Conservation (phyloP, 2,888 invertebrate genomes). For the Artemia sinica region DNA sequence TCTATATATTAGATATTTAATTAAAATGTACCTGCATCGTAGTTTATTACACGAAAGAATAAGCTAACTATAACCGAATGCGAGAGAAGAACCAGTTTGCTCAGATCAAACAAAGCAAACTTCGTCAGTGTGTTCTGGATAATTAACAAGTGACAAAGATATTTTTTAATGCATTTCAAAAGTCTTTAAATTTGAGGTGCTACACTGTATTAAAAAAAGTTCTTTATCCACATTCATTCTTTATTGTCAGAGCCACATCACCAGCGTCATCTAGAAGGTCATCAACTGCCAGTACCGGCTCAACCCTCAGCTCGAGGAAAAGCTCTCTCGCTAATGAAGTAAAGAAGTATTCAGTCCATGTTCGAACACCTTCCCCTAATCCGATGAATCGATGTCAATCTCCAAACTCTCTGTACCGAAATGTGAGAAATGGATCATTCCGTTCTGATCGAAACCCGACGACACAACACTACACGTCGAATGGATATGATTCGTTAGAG, state of each 20-base stretch:
- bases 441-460: neutral
- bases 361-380: neutral
- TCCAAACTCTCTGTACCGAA: neutral
- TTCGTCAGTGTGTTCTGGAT: no score
- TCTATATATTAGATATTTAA: no score
- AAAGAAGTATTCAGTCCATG: neutral
- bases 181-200: no score
- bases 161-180: no score
- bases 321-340: neutral
- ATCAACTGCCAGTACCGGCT: neutral
- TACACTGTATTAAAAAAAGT: no score
- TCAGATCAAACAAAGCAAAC: no score
- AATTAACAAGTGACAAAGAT: no score
- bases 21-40: no score
- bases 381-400: neutral
- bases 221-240: neutral
- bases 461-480: neutral
- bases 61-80: no score
- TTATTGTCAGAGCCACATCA: constrained; percentile 8
- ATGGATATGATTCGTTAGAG: constrained; percentile 5
- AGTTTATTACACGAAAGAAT: no score
- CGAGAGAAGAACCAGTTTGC: no score
- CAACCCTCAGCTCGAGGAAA: neutral
- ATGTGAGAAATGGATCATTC: neutral
- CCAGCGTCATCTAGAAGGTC: neutral